Evolutionary conservation across 1,140 invertebrate species (phyloP), one percentile per base, ranked within the genome.

Genomic region (Tyrophagus putrescentiae): DNA sequence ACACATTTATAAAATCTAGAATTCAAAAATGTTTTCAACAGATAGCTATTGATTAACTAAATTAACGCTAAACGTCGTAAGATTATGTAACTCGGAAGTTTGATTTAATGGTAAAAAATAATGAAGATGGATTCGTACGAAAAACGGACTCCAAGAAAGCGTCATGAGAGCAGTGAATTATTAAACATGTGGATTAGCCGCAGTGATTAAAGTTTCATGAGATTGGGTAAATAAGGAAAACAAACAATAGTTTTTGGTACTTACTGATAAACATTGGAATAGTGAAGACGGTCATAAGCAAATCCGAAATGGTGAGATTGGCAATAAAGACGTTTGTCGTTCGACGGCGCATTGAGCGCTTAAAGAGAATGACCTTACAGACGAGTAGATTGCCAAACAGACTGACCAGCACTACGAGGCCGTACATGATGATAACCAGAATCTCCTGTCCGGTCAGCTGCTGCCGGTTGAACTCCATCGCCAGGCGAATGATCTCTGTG

Each of bases 311-410:
- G 0, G 87, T 84, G 57, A 92, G 72, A 71, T 90, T 90, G 63
- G 82, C 80, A 62, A 90, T 89, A 68, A 89, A 87, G 67, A 83
- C 85, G 67, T 90, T 90, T 1, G 86, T 89, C 1, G 89, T 84
- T 66, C 57, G 57, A 0, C 84, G 70, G 42, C 71, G 69, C 45
- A 73, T 65, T 33, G 67, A 44, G n/a, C 67, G 42, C 33, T 68
- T 70, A 54, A 65, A 59, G 3, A 70, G 61, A 1, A 73, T 68
- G 16, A 73, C 65, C 60, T 72, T 62, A 53, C 66, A 68, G 4
- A 71, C 68, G 9, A 71, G 50, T 4, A 66, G 28, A 48, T 71
- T 71, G 7, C 70, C 70, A 59, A 76, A 72, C 5, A 76, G 53
- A 7, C 68, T 68, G 5, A 70, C 68, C 0, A 71, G 39, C 32